Base-by-base conservation (phyloP, 2,113 vertebrate genomes). In the Campylomormyrus numenius region DNA sequence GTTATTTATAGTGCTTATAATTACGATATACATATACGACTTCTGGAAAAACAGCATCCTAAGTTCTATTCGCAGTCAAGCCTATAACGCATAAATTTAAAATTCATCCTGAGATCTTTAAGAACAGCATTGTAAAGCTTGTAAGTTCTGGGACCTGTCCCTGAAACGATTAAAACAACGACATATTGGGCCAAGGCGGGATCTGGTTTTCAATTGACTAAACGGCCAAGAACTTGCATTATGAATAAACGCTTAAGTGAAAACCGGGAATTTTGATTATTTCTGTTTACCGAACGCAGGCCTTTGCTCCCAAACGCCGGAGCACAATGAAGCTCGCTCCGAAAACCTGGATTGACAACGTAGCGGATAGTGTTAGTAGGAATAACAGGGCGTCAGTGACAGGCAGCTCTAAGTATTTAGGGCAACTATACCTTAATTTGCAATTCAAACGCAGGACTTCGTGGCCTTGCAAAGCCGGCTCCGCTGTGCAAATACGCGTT, bases 361-460 rank as follows among this genome's bases (percentile, higher is more conserved):
- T 35, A 19, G 35, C 35, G 74, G 74, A 42, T 42, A n/a, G 45
- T 85, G 45, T 48, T 42, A 80, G 15, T 42, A 24, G 8, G 45
- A 24, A 85, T 70, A 84, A 46, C 39, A 19, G 45, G 45, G 42
- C 21, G 10, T 21, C 45, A 21, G 42, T 96, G 97, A 96, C 95
- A 94, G 93, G 93, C 96, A 93, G 94, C 94, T 93, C 94, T 95
- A 94, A 95, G 96, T 94, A 96, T 97, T 96, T 96, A 93, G 95
- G 96, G 96, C 95, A 94, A 96, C 94, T 95, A 94, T 94, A 53
- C 52, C 95, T 97, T 95, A 96, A 98, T 99, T 99, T 98, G 97
- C 96, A 98, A 99, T 99, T 98, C 98, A 98, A 98, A 98, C 98
- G 96, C 97, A 95, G 96, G 95, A 96, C 96, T 98, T 93, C 96